Conservation (phyloP, 2,797 vertebrate species). For the Philypnodon macrostomus region DNA sequence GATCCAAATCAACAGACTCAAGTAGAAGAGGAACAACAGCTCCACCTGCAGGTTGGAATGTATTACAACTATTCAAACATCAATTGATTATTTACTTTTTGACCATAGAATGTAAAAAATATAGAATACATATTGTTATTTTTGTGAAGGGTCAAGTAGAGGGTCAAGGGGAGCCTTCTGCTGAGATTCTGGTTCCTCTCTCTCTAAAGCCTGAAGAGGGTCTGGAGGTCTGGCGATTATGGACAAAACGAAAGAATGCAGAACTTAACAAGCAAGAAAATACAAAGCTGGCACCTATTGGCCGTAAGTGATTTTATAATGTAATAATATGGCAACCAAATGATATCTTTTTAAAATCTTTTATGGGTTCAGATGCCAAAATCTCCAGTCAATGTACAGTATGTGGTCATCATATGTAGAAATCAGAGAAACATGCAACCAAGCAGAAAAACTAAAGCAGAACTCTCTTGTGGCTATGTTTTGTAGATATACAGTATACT, state of each 20-base stretch:
- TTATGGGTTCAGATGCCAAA: too few relatives aligned
- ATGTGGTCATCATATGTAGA: too few relatives aligned
- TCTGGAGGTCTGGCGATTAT: slow-evolving; percentile 94
- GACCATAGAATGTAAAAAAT: too few relatives aligned
- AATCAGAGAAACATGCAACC: too few relatives aligned
- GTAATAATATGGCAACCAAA: too few relatives aligned
- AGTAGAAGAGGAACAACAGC: slow-evolving; percentile 76
- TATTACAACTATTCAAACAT: background rate
- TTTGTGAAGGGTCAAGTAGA: slow-evolving; percentile 82
- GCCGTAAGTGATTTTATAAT: slow-evolving; percentile 80
- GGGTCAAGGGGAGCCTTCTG: slow-evolving; percentile 81
- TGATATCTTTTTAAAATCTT: too few relatives aligned
- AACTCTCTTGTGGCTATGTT: too few relatives aligned
- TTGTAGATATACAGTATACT: too few relatives aligned
- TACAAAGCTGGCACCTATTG: slow-evolving; percentile 93
- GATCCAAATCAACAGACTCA: slow-evolving; percentile 90
- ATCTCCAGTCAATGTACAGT: too few relatives aligned
- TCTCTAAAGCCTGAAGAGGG: slow-evolving; percentile 97
- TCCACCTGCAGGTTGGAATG: slow-evolving; percentile 84
- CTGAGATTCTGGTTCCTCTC: slow-evolving; percentile 89
- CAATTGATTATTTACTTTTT: too few relatives aligned
- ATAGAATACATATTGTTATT: slow-evolving; percentile 3
- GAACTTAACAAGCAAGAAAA: slow-evolving; percentile 92
- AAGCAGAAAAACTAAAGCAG: too few relatives aligned
- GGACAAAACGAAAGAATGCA: slow-evolving; percentile 95